These are phyloP conservation scores for Glossophaga mutica DNA, from an alignment of 2,797 vertebrate species.

Conservation along the genomic window DNA sequence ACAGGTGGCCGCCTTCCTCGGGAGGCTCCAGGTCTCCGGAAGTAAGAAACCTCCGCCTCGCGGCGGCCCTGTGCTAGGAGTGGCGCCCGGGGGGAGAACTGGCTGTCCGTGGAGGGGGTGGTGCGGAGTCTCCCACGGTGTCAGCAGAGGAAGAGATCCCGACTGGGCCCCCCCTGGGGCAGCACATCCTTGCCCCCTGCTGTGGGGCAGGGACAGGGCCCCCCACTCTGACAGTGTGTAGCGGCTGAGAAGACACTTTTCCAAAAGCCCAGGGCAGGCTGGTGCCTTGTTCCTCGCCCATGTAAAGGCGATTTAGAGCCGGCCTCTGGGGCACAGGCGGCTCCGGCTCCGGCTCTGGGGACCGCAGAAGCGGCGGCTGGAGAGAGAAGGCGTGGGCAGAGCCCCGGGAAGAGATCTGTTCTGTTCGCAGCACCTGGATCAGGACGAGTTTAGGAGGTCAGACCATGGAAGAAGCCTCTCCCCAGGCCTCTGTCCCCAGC, in stretches of 20 bases:
- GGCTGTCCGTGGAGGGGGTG: rapidly evolving
- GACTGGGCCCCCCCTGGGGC: no score
- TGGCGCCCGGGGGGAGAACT: neutral
- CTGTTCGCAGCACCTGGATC: neutral
- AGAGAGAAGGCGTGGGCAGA: rapidly evolving
- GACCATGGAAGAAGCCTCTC: neutral
- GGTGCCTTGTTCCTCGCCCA: neutral
- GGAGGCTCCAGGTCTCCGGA: neutral
- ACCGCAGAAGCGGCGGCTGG: neutral
- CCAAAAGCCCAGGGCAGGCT: neutral
- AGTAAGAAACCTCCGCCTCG: neutral
- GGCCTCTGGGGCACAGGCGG: neutral
- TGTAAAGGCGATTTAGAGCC: neutral
- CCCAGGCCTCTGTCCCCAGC: neutral
- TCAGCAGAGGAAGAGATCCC: neutral
- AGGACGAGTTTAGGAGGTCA: neutral
- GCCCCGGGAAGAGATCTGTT: neutral
- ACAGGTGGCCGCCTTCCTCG: neutral
- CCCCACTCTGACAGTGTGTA: neutral
- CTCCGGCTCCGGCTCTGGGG: neutral
- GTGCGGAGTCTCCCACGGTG: rapidly evolving
- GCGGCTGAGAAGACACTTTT: neutral
- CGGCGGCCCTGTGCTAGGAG: neutral
- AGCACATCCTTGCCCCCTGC: rapidly evolving
- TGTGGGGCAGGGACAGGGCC: rapidly evolving